A percentile compares a stretch with the other conserved stretches of the same genome.
These are phyloP conservation scores for Drosophila rellima DNA, from an alignment of 2,888 invertebrate genomes.

Conservation along the genomic window DNA sequence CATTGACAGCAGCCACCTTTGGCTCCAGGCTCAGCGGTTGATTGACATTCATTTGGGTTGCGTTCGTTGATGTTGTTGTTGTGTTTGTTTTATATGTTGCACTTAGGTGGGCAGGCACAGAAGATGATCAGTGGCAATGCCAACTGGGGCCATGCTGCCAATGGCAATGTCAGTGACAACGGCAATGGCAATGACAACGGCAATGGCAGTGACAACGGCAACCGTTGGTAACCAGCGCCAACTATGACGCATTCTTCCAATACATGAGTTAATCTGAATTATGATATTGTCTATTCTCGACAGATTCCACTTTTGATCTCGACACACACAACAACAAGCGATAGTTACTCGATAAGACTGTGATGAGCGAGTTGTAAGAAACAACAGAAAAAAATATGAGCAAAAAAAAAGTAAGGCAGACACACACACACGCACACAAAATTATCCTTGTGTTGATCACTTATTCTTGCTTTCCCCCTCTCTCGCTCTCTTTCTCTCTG, in stretches of 20 bases:
- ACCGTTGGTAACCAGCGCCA: constrained; percentile 38
- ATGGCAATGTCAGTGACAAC: neutral
- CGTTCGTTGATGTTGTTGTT: constrained; percentile 7
- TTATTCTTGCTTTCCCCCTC: constrained; percentile 2
- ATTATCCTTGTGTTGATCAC: constrained; percentile 13
- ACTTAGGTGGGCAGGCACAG: constrained; percentile 54
- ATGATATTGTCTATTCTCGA: neutral
- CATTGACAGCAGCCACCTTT: constrained; percentile 53
- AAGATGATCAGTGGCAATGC: constrained; percentile 33
- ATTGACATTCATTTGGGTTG: constrained; percentile 58
- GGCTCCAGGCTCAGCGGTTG: constrained; percentile 68
- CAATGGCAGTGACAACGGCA: constrained; percentile 31
- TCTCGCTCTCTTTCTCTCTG: neutral
- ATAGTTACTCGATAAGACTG: constrained; percentile 20
- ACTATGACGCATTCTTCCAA: constrained; percentile 41
- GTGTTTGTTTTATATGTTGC: constrained; percentile 16
- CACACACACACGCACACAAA: constrained; percentile 3
- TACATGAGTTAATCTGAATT: constrained; percentile 8
- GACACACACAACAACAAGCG: constrained; percentile 15
- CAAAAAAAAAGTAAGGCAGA: constrained; percentile 4
- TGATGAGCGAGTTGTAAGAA: constrained; percentile 20
- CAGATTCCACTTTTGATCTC: neutral
- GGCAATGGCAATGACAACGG: constrained; percentile 7
- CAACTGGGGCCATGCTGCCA: constrained; percentile 41
- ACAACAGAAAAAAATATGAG: constrained; percentile 15